A percentile compares a stretch with the other conserved stretches of the same genome.
Evolutionary conservation across 2,888 invertebrate species (phyloP).

Genomic region (Mimumesa dahlbomi): DNA sequence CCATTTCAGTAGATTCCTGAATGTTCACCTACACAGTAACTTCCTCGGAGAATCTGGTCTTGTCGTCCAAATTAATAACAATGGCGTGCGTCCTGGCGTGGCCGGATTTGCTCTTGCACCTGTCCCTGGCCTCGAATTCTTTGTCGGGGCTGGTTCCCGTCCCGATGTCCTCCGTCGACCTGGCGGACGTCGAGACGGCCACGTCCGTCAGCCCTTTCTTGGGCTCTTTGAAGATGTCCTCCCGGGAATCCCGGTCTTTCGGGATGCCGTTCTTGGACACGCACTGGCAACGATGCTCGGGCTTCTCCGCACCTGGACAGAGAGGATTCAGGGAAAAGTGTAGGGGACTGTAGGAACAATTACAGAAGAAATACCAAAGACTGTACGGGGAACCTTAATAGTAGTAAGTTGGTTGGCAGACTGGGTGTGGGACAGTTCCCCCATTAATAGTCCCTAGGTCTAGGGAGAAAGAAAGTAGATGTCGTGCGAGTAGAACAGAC

Average conservation of each 20-base stretch:
- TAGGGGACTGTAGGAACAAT: no score
- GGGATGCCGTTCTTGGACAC: slow-evolving; percentile 54
- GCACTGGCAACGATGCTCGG: slow-evolving; percentile 46
- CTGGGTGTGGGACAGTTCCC: no score
- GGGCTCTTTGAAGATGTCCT: slow-evolving; percentile 14
- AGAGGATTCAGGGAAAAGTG: no score
- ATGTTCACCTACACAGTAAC: slow-evolving; percentile 89
- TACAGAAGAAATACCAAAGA: no score
- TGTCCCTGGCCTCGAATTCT: slow-evolving; percentile 71
- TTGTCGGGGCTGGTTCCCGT: slow-evolving; percentile 78
- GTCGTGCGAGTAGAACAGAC: no score
- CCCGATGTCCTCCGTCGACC: slow-evolving; percentile 51
- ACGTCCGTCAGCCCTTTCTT: slow-evolving; percentile 36
- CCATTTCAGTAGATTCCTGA: no score
- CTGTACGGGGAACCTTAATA: no score
- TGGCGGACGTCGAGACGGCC: slow-evolving; percentile 53
- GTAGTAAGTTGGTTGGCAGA: no score
- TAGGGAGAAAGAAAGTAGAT: no score
- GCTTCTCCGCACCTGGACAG: slow-evolving; percentile 59
- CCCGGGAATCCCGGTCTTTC: no score
- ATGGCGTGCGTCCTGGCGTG: slow-evolving; percentile 89
- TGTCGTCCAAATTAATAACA: slow-evolving; percentile 90
- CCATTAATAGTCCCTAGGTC: no score
- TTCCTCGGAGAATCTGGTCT: slow-evolving; percentile 90
- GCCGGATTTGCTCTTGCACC: slow-evolving; percentile 81